Base-by-base conservation (phyloP, 2,113 vertebrate species). In the Telmatochromis sp. region DNA sequence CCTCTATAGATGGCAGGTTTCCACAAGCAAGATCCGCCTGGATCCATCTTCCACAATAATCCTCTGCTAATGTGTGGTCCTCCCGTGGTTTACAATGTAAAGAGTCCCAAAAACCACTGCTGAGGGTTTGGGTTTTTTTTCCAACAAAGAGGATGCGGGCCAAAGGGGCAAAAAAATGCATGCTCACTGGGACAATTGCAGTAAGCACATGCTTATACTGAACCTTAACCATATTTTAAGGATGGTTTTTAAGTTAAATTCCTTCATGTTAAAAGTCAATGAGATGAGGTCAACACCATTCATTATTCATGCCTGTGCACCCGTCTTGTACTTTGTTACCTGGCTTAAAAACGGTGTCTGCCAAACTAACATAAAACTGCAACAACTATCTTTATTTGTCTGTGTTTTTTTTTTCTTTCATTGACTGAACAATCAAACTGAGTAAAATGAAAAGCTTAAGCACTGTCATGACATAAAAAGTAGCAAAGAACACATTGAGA, bases 21-120 rank as follows among this genome's bases (percentile, higher is more conserved):
- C 87, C 84, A 83, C 51, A 40, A 87, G 54, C 63, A 7, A 45
- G 42, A 81, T 89, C 89, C 90, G 87, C 85, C 57, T 82, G 83
- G 89, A 87, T 83, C 65, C 47, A 53, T 51, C n/a, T 58, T 86
- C 40, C 75, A 58, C 58, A 7, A 33, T 68, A 85, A 86, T 87
- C 55, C 75, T 82, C 47, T 85, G 65, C 81, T 92, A 89, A 94
- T 94, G 90, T 94, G 93, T 92, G 95, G 92, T 95, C 93, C 86
- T 91, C 14, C 45, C 50, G 79, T 40, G 90, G 85, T 85, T 84
- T 79, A 84, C 51, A 40, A 88, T 31, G 65, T 82, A 82, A 87
- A 26, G 79, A 13, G n/a, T 82, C 86, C 89, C 71, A 33, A 86
- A 86, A 93, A 89, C 82, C 93, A 90, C 80, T 51, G 37, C 57